These are phyloP conservation scores for Thamnophis elegans DNA, from an alignment of 2,797 vertebrate species.

Conservation along the genomic window DNA sequence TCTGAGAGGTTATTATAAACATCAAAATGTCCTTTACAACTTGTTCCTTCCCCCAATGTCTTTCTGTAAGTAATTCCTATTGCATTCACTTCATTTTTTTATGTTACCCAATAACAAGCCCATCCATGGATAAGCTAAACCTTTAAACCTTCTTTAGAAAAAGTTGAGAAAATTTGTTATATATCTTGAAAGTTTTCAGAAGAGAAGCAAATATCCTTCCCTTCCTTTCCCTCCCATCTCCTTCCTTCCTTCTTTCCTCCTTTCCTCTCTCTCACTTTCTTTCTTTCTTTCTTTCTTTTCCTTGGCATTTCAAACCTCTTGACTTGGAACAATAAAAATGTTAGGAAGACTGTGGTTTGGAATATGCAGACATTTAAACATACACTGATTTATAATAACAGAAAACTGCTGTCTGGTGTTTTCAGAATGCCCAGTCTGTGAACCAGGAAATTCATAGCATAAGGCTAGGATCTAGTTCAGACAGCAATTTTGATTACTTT, in stretches of 20 bases:
- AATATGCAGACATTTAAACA: conserved; percentile 49
- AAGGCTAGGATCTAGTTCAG: neutral
- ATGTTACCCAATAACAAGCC: neutral
- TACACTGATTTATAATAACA: conserved; percentile 50
- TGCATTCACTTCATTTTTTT: neutral
- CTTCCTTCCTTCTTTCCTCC: neutral
- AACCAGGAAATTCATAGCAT: neutral
- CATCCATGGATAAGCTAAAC: neutral
- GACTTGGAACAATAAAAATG: conserved; percentile 60
- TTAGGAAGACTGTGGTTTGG: conserved; percentile 64
- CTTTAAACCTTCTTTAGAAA: conserved; percentile 56
- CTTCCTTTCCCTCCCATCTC: neutral
- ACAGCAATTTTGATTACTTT: neutral
- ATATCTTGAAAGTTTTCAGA: conserved; percentile 58
- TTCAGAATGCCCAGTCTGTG: neutral
- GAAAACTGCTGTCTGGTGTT: conserved; percentile 48
- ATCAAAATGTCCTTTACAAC: neutral
- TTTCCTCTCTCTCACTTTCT: conserved; percentile 36
- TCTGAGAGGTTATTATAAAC: neutral
- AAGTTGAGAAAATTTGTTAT: conserved; percentile 43
- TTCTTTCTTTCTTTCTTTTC: conserved; percentile 51
- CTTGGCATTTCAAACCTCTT: conserved; percentile 65
- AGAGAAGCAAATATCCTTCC: conserved; percentile 49
- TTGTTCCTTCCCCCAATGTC: neutral
- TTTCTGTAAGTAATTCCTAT: neutral